Evolutionary conservation across 1,140 invertebrate species (phyloP), one percentile per base, ranked within the genome.

Genomic region (Diorhabda carinulata): DNA sequence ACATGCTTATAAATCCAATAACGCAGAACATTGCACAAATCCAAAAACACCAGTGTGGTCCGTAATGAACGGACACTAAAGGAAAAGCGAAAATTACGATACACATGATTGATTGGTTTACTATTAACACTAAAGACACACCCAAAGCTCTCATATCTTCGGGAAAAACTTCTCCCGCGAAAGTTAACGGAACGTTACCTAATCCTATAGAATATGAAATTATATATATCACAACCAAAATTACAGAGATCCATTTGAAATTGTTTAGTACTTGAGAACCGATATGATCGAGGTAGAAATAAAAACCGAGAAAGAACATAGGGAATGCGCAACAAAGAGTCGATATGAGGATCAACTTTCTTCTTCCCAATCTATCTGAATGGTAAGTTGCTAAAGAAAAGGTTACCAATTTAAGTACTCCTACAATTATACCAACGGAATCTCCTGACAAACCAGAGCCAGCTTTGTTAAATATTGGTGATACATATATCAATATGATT

Each of bases 351-450:
- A 96, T 83, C 7, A 96, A 82, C 3, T 89, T 80, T 52, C 88
- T 85, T 69, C 94, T 86, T 4, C 93, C 93, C 7, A 89, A 83
- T 52, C 86, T 85, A 74, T 94, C 93, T 7, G 56, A 9, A 42
- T 4, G 43, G 45, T 25, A 92, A 91, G 7, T 94, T 81, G 2
- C 91, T 70, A 0, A 90, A 90, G 1, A 91, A 90, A 2, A 90
- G 78, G 2, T 80, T 82, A 0, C 90, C 90, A 94, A 81, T 82
- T 89, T 87, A 0, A 94, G 89, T n/a, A 84, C 75, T 9, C 92
- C 94, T 67, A 96, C 86, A 41, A 95, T 88, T 63, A 95, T 94
- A 2, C 93, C 89, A 2, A 96, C 89, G 3, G 91, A 89, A 79
- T 94, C 94, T 40, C 63, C 63, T 40, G 45, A 41, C 25, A 64